Evolutionary conservation across 1,140 invertebrate species (phyloP), one percentile per base, ranked within the genome.

Genomic region (Ceratosolen fusciceps): DNA sequence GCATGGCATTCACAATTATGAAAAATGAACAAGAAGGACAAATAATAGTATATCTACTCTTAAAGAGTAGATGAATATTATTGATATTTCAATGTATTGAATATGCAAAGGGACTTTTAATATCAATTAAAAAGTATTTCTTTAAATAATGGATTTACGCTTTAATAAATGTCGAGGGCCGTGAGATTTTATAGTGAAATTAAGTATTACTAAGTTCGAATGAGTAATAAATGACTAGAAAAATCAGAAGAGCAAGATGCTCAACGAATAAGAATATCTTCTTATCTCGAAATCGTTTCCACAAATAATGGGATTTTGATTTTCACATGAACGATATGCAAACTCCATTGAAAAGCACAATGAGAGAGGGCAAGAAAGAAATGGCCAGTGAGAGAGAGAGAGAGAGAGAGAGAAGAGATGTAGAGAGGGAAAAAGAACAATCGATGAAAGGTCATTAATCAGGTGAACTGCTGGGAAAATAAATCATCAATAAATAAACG

Each of bases 401-500:
- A 67, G 31, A 31, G 39, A 39, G 19, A 7, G 19, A 5, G 0
- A 10, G 5, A 1, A 4, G 21, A 3, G 39, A 0, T 21, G 2
- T 21, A 39, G 39, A 26, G 67, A 0, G 3, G 67, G 26, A 8
- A 24, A 67, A 39, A 19, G 19, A 10, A 31, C 9, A 37, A 67
- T 8, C 26, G 26, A 8, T 16, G 39, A 70, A 21, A 37, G 3
- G 34, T 74, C 60, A 77, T 77, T 47, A 77, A 72, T 72, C 65
- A 77, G n/a, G 34, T 26, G 21, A 7, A 14, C 34, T 34, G 12
- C 2, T 14, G 37, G 62, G 65, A 26, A 58, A 58, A 77, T 71
- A 77, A 77, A 60, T 77, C 75, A 77, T 77, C 67, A 47, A 76
- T 54, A 37, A 67, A 56, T 31, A 62, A 74, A 62, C 58, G 54